These are phyloP conservation scores for Invenusta paracnida DNA, from an alignment of 2,888 invertebrate genomes.

Conservation along the genomic window DNA sequence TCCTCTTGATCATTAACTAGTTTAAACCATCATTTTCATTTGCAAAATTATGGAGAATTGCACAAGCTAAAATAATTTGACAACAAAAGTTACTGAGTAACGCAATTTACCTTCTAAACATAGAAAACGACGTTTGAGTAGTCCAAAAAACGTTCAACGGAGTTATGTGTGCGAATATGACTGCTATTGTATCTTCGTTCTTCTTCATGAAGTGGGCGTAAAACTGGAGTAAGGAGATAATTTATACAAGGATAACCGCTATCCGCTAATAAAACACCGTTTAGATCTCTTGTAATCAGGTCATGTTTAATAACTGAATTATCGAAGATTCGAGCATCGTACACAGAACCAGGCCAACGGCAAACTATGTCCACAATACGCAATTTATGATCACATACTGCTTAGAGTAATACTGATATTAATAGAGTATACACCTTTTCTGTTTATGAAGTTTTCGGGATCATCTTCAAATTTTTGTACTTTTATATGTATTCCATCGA, in stretches of 20 bases:
- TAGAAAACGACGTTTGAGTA: neutral
- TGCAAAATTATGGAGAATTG: neutral
- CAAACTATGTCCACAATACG: conserved; percentile 7
- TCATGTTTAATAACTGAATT: neutral
- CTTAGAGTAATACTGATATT: no score
- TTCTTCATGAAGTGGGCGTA: neutral
- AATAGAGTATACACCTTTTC: neutral
- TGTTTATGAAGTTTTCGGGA: conserved; percentile 19
- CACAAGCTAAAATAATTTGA: conserved; percentile 18
- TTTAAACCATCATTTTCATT: conserved; percentile 20
- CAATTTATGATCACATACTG: neutral
- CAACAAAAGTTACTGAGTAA: conserved; percentile 17
- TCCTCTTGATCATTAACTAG: neutral
- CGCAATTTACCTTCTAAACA: conserved; percentile 28
- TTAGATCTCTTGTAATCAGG: neutral
- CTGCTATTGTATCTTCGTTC: neutral
- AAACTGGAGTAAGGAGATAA: neutral
- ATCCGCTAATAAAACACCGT: neutral
- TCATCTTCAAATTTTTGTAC: neutral
- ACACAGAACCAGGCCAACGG: conserved; percentile 10
- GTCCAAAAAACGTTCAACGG: conserved; percentile 22
- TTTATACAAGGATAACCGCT: conserved; percentile 19
- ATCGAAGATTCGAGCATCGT: conserved; percentile 22
- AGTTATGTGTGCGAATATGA: neutral
- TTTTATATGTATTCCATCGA: conserved; percentile 3